These are phyloP conservation scores for Crotalus helleri DNA, from an alignment of 2,113 vertebrate genomes.

Conservation along the genomic window DNA sequence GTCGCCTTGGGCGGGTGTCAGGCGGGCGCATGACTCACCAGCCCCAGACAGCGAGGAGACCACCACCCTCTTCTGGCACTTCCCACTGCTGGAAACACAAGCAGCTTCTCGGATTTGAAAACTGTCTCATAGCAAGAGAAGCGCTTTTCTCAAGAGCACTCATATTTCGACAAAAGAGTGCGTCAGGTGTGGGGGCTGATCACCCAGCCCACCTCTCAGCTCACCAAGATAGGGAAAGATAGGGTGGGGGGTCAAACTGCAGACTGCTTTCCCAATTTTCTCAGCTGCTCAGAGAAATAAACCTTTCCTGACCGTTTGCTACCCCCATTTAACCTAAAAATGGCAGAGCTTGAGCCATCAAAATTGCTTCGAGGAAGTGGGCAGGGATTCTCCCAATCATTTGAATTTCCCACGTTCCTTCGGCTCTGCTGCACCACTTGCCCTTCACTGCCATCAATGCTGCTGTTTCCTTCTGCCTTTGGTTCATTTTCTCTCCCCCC, in stretches of 20 bases:
- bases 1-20: constrained; percentile 19
- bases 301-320: too few relatives aligned
- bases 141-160: not conserved
- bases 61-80: not conserved
- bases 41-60: not conserved
- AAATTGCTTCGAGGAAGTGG: not conserved
- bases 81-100: not conserved
- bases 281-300: not conserved
- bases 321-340: not conserved
- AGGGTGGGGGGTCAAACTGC: not conserved
- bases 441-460: not conserved
- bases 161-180: not conserved
- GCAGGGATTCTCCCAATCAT: not conserved
- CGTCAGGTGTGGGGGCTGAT: not conserved
- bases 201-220: too few relatives aligned
- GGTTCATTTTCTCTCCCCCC: too few relatives aligned
- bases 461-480: not conserved
- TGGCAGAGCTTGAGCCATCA: not conserved
- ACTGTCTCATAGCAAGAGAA: not conserved
- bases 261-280: not conserved
- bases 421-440: not conserved
- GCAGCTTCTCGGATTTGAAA: not conserved
- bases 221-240: not conserved
- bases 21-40: not conserved
- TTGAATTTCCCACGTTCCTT: too few relatives aligned